These are phyloP conservation scores for Porites lutea DNA, from an alignment of 64 coral and sea anemone species.

Conservation along the genomic window DNA sequence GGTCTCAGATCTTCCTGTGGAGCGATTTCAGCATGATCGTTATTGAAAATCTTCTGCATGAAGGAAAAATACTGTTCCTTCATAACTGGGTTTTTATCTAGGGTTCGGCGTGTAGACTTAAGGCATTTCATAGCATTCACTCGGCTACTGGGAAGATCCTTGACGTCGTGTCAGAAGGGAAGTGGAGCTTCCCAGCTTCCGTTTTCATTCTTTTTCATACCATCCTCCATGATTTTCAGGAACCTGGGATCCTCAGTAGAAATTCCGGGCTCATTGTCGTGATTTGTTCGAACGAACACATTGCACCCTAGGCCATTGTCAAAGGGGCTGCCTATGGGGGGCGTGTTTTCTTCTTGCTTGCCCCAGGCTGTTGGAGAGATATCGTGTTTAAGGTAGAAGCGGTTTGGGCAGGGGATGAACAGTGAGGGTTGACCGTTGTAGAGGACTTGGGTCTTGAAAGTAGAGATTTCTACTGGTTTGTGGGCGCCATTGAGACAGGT, in stretches of 20 bases:
- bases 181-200: constrained; percentile 25
- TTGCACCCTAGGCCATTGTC: neutral
- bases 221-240: neutral
- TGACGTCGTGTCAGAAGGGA: constrained; percentile 19
- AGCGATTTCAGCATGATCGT: constrained; percentile 42
- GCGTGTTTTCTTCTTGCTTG: neutral
- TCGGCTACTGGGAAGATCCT: constrained; percentile 15
- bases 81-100: constrained; percentile 50
- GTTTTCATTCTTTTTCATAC: neutral
- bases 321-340: neutral
- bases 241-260: neutral
- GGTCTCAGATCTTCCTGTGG: neutral
- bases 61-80: constrained; percentile 65
- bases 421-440: neutral
- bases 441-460: constrained; percentile 29
- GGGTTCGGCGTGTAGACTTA: neutral
- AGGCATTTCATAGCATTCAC: constrained; percentile 23
- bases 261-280: neutral
- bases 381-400: neutral
- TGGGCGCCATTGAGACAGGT: constrained; percentile 29
- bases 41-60: constrained; percentile 67
- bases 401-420: neutral
- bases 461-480: neutral
- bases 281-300: neutral
- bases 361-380: neutral